These are phyloP conservation scores for Hydrotaea diabolus DNA, from an alignment of 2,888 invertebrate species.

Conservation along the genomic window DNA sequence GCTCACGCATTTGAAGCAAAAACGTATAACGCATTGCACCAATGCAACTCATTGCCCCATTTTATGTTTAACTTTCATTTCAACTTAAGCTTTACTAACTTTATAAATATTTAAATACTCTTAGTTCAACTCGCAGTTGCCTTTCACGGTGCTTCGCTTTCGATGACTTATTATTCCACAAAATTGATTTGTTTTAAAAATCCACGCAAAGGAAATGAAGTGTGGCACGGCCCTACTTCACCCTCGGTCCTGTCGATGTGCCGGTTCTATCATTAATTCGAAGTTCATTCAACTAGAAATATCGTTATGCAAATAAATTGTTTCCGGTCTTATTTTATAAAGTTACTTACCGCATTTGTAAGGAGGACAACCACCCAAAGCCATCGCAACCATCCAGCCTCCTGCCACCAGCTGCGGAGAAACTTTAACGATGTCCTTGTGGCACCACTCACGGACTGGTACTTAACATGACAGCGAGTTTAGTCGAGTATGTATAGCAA, in stretches of 20 bases:
- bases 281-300: slow-evolving; percentile 60
- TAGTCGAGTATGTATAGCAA: background rate
- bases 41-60: background rate
- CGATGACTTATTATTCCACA: background rate
- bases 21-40: too few relatives aligned
- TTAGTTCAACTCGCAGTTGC: background rate
- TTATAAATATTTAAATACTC: slow-evolving; percentile 1
- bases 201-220: too few relatives aligned
- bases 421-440: slow-evolving; percentile 1
- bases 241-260: background rate
- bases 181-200: background rate
- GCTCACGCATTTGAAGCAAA: too few relatives aligned
- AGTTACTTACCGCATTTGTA: background rate
- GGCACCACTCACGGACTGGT: background rate
- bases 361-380: background rate
- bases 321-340: slow-evolving; percentile 39
- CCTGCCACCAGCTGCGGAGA: background rate
- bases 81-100: background rate
- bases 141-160: background rate
- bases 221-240: too few relatives aligned
- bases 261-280: slow-evolving; percentile 58
- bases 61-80: background rate
- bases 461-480: background rate
- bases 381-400: background rate
- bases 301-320: slow-evolving; percentile 61